A percentile compares a stretch with the other conserved stretches of the same genome.
Conservation (phyloP, 2,797 vertebrate species). For the Kryptolebias ocellatus region DNA sequence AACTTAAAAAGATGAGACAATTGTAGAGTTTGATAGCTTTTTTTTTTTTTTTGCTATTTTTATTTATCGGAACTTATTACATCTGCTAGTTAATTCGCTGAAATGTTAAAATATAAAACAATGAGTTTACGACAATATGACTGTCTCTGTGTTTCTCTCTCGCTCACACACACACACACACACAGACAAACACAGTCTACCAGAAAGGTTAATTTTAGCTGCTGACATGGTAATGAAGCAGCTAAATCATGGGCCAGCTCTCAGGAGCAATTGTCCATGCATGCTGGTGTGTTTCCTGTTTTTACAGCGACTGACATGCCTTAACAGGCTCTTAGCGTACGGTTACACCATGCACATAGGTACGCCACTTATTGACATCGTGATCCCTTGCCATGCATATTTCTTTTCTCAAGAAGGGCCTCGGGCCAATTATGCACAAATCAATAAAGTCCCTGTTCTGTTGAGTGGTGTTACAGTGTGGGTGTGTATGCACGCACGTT, state of each 20-base stretch:
- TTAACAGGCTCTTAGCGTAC: slow-evolving; percentile 76
- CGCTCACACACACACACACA: slow-evolving; percentile 26
- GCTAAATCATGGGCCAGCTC: slow-evolving; percentile 77
- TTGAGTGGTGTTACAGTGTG: slow-evolving; percentile 78
- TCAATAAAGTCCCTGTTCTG: slow-evolving; percentile 95
- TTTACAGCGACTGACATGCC: slow-evolving; percentile 74
- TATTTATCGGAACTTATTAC: slow-evolving; percentile 7
- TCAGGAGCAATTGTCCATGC: slow-evolving; percentile 79
- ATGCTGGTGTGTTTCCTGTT: slow-evolving; percentile 70
- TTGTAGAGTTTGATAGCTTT: too few species aligned
- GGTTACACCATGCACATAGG: slow-evolving; percentile 72
- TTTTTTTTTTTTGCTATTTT: background rate
- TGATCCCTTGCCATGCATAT: slow-evolving; percentile 90
- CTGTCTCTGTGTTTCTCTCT: slow-evolving; percentile 11
- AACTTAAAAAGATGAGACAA: too few species aligned
- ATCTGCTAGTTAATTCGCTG: slow-evolving; percentile 50
- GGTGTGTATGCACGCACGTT: slow-evolving; percentile 57
- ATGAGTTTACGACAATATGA: slow-evolving; percentile 60
- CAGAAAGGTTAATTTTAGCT: slow-evolving; percentile 81
- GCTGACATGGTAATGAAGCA: slow-evolving; percentile 81
- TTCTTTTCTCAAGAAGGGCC: slow-evolving; percentile 90
- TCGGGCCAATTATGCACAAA: slow-evolving; percentile 97
- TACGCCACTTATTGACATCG: slow-evolving; percentile 76
- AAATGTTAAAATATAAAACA: slow-evolving; percentile 55
- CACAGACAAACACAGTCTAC: slow-evolving; percentile 44